Conservation (phyloP, 64 coral and sea anemone species). For the Hydrozoanthus tunicans region DNA sequence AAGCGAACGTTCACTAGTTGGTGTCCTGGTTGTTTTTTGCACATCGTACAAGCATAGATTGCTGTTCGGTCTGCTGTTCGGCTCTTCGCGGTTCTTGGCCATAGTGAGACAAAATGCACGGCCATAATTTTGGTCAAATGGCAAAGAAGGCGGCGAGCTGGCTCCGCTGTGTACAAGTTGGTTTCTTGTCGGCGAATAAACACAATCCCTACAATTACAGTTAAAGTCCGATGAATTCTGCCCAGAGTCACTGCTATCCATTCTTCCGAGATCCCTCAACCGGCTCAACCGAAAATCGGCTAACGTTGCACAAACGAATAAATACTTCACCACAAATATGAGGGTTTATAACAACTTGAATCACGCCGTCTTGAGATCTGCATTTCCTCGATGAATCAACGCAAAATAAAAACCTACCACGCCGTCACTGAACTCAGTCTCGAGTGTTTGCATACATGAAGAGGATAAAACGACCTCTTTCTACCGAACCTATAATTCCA, state of each 20-base stretch:
- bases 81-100: background rate
- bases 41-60: conserved; percentile 54
- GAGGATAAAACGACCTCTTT: background rate
- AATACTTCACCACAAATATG: background rate
- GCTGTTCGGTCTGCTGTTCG: background rate
- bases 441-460: background rate
- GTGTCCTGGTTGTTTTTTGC: background rate
- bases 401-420: conserved; percentile 6
- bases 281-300: background rate
- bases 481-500: background rate
- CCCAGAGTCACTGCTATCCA: conserved; percentile 42
- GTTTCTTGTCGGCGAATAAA: background rate
- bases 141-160: background rate
- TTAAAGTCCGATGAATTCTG: conserved; percentile 38
- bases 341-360: background rate
- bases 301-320: background rate
- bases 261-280: background rate
- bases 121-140: conserved; percentile 30
- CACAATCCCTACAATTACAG: conserved; percentile 31
- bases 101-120: conserved; percentile 43
- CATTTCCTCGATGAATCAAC: conserved; percentile 22
- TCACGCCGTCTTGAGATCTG: background rate
- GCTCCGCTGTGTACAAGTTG: background rate
- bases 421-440: background rate
- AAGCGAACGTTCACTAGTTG: conserved; percentile 37